Evolutionary conservation across 2,888 invertebrate species (phyloP).

Genomic region (Lithosia quadra): DNA sequence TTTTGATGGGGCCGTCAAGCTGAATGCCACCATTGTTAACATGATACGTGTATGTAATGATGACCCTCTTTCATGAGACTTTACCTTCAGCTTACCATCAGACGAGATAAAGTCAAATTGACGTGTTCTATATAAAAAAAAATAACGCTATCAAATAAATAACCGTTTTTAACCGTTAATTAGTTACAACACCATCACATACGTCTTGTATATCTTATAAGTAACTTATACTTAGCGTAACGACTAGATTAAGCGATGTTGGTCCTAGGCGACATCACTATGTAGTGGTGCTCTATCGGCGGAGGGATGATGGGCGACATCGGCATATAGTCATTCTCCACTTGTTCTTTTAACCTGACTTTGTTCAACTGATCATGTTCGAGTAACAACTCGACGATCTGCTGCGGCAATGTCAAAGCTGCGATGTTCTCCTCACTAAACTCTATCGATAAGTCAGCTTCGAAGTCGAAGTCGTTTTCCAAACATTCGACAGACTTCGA

Average conservation of each 20-base stretch:
- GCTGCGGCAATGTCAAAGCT: slow-evolving; percentile 71
- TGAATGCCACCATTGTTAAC: too few species aligned
- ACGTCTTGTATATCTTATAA: slow-evolving; percentile 11
- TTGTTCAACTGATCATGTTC: slow-evolving; percentile 65
- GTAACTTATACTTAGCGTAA: slow-evolving; percentile 13
- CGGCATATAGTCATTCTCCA: slow-evolving; percentile 76
- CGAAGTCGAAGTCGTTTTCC: slow-evolving; percentile 68
- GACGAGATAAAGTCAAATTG: too few species aligned
- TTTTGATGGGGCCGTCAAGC: too few species aligned
- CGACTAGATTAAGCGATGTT: slow-evolving; percentile 68
- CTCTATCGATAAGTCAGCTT: slow-evolving; percentile 70
- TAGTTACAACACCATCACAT: neutral
- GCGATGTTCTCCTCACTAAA: slow-evolving; percentile 68
- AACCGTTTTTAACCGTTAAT: neutral
- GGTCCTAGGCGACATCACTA: slow-evolving; percentile 78
- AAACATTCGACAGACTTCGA: slow-evolving; percentile 80
- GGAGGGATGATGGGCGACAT: slow-evolving; percentile 78
- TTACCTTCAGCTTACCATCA: too few species aligned
- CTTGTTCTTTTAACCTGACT: slow-evolving; percentile 59
- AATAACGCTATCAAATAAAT: neutral
- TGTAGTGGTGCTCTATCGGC: slow-evolving; percentile 76
- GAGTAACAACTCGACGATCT: slow-evolving; percentile 76
- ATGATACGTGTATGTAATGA: too few species aligned
- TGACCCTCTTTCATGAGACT: too few species aligned
- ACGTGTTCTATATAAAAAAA: too few species aligned